Evolutionary conservation across 2,888 invertebrate genomes (phyloP), one percentile per base, ranked within the genome.

Genomic region (Mythimna loreyi): DNA sequence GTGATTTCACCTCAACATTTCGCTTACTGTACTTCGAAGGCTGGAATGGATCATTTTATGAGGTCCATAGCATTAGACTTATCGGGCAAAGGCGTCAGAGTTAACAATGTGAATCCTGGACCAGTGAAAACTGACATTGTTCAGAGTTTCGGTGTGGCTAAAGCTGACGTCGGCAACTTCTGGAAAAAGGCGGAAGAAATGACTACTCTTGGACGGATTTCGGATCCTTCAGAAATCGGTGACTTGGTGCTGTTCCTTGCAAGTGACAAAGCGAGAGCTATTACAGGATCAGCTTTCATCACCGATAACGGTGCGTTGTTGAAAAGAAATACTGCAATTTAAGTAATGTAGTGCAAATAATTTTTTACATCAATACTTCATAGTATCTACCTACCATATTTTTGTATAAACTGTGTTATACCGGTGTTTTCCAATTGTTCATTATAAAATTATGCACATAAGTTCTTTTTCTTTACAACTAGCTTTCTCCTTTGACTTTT

Each of bases 51-150:
- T 93, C 98, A 99, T 88, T 97, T 99, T 80, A 99, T 99, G 0
- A 96, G 97, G 84, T 98, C 98, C 88, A 95, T 97, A 6, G 98
- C 99, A 3, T 92, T 99, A 43, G 99, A 98, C 83, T 92, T 98
- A 53, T 98, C 97, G 40, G 74, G 96, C 0, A 97, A 97, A 86
- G 96, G 97, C 71, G 97, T 98, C 0, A 95, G 98, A 59, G 98
- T 98, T 0, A 99, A 99, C 91, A 96, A 97, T 57, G 98, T 99
- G 0, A 98, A 98, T 92, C 99, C 99, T 19, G 99, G 99, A 16
- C 98, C 99, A 0, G 97, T 97, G 3, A 87, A 97, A 9, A 86
- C 89, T 19, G 83, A 85, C 36, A 79, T 88, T 30, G 30, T 83
- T 3, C 74, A 67, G 23, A 80, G 71, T 58, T 3, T 62, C 21